Percentiles rank a stretch among this genome's conserved stretches.
These are phyloP conservation scores for Achlya flavicornis DNA, from an alignment of 2,888 invertebrate genomes.

Conservation along the genomic window DNA sequence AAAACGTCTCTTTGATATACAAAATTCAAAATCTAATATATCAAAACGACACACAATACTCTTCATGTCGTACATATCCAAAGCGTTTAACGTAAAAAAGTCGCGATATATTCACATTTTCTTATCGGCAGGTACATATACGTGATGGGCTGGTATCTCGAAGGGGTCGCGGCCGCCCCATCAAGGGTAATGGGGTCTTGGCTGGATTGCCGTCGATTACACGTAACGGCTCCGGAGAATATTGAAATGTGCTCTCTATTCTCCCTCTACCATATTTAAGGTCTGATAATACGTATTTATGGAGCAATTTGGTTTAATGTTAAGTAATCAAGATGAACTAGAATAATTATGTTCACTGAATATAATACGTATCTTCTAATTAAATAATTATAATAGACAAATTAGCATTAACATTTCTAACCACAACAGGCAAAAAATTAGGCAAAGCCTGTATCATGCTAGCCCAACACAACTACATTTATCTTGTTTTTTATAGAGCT, in stretches of 20 bases:
- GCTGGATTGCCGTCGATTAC: slow-evolving; percentile 72
- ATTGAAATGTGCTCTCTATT: slow-evolving; percentile 57
- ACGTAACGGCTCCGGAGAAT: slow-evolving; percentile 64
- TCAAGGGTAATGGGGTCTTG: slow-evolving; percentile 73
- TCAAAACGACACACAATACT: too few relatives aligned
- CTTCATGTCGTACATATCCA: slow-evolving; percentile 22
- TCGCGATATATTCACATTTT: slow-evolving; percentile 48
- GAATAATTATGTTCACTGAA: too few relatives aligned
- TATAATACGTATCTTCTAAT: too few relatives aligned
- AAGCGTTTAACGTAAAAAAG: slow-evolving; percentile 20
- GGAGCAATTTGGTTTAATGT: too few relatives aligned
- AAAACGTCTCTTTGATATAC: too few relatives aligned
- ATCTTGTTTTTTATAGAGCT: too few relatives aligned
- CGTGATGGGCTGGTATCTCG: slow-evolving; percentile 44
- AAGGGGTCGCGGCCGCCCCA: slow-evolving; percentile 51
- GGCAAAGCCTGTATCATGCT: too few relatives aligned
- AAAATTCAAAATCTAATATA: too few relatives aligned
- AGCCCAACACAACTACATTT: too few relatives aligned
- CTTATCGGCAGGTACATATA: slow-evolving; percentile 62
- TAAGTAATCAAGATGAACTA: neutral
- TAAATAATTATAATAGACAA: too few relatives aligned
- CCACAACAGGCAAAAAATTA: too few relatives aligned
- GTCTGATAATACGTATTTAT: neutral
- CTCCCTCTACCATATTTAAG: slow-evolving; percentile 18
- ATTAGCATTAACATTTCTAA: too few relatives aligned